These are phyloP conservation scores for Paralvinella palmiformis DNA, from an alignment of 1,140 invertebrate genomes.

Conservation along the genomic window DNA sequence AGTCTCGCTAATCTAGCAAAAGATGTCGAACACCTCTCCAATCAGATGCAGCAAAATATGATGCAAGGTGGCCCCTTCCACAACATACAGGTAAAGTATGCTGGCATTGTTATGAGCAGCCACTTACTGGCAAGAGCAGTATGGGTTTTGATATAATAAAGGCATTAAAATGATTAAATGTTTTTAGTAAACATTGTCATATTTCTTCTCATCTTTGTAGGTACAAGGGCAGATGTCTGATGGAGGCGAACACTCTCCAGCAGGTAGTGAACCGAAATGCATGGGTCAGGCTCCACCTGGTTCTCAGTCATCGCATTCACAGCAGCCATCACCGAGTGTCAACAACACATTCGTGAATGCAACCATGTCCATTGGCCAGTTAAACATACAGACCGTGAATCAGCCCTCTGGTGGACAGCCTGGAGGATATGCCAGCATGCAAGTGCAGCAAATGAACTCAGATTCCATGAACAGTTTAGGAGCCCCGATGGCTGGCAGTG, in stretches of 20 bases:
- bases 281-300: conserved; percentile 18
- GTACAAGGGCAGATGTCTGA: not conserved
- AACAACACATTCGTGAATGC: conserved; percentile 56
- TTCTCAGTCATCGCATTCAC: conserved; percentile 18
- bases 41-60: conserved; percentile 50
- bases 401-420: conserved; percentile 24
- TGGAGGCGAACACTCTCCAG: not conserved
- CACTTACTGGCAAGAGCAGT: too few species aligned
- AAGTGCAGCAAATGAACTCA: conserved; percentile 38
- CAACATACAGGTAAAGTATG: conserved; percentile 46
- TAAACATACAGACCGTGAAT: conserved; percentile 54
- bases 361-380: conserved; percentile 55
- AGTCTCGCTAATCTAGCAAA: conserved; percentile 48
- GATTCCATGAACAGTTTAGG: not conserved
- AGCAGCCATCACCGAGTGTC: conserved; percentile 48
- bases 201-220: too few species aligned
- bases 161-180: too few species aligned
- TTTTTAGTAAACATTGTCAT: too few species aligned
- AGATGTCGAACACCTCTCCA: conserved; percentile 47
- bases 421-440: conserved; percentile 27
- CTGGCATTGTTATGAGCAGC: conserved; percentile 17
- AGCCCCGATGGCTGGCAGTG: not conserved
- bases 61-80: conserved; percentile 50
- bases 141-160: too few species aligned
- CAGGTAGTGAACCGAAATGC: too few species aligned